Evolutionary conservation across 2,113 vertebrate genomes (phyloP).

Genomic region (Hippocampus abdominalis): DNA sequence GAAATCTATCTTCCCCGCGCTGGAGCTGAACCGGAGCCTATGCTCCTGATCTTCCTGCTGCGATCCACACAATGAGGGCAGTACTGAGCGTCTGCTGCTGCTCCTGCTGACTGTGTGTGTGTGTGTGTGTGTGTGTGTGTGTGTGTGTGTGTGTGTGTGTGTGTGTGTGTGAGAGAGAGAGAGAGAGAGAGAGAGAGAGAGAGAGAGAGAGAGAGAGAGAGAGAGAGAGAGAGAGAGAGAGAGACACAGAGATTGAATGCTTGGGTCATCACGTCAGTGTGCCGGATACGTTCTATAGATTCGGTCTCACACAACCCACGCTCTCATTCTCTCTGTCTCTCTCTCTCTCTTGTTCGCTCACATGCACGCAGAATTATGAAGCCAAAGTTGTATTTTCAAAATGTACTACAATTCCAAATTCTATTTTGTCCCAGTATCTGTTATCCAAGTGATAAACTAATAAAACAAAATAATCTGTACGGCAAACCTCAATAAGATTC

Average conservation of each 20-base stretch:
- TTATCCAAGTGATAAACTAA: background rate
- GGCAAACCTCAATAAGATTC: background rate
- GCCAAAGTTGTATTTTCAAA: background rate
- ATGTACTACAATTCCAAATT: background rate
- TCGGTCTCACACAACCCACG: conserved; percentile 11
- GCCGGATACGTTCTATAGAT: conserved; percentile 35
- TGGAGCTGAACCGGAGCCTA: conserved; percentile 56
- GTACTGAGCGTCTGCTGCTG: conserved; percentile 58
- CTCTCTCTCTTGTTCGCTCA: too few relatives aligned
- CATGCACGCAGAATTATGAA: too few relatives aligned
- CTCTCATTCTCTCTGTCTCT: background rate
- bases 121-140: conserved; percentile 19
- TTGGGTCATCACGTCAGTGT: conserved; percentile 52
- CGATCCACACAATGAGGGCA: conserved; percentile 45
- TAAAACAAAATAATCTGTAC: background rate
- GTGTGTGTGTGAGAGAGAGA: background rate
- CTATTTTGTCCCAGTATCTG: background rate
- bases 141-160: conserved; percentile 16
- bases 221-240: conserved; percentile 13
- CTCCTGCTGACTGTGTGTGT: conserved; percentile 25
- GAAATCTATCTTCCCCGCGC: conserved; percentile 48
- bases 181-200: too few relatives aligned
- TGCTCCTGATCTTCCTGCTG: conserved; percentile 38
- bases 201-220: too few relatives aligned
- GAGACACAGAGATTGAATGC: conserved; percentile 11